Percentiles rank a stretch among this genome's conserved stretches.
Evolutionary conservation across 2,888 invertebrate genomes (phyloP).

Genomic region (Serripes groenlandicus): DNA sequence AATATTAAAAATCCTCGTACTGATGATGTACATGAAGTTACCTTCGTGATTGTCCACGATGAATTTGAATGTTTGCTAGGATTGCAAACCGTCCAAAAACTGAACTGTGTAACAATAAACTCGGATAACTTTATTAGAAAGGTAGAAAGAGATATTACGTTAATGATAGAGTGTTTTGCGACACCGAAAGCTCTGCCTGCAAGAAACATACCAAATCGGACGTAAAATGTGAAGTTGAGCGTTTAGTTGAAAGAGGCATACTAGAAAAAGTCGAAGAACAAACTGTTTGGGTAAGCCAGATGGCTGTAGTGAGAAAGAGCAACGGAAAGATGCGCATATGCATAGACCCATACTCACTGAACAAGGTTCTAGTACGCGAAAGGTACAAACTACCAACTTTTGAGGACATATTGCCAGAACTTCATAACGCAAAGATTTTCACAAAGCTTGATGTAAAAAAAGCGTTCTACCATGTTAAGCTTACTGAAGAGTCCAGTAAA

Average conservation of each 20-base stretch:
- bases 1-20: neutral
- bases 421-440: conserved; percentile 63
- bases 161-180: conserved; percentile 9
- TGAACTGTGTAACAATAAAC: conserved; percentile 14
- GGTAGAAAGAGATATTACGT: conserved; percentile 10
- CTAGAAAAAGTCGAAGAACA: conserved; percentile 28
- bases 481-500: conserved; percentile 58
- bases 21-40: conserved; percentile 6
- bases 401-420: conserved; percentile 67
- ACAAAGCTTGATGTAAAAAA: conserved; percentile 69
- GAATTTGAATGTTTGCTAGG: conserved; percentile 23
- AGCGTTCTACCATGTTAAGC: conserved; percentile 59
- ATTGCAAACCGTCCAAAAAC: conserved; percentile 24
- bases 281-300: conserved; percentile 20
- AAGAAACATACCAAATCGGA: conserved; percentile 21
- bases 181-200: conserved; percentile 24
- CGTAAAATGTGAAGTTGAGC: neutral
- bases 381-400: conserved; percentile 61
- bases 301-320: conserved; percentile 40
- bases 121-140: conserved; percentile 16
- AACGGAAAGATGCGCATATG: conserved; percentile 56
- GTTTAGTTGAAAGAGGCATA: conserved; percentile 2
- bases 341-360: conserved; percentile 62
- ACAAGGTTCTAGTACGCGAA: conserved; percentile 53
- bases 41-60: conserved; percentile 33